phyloP scores from a whole-genome alignment of 2,888 invertebrate species.

The Cephus spinipes region DNA sequence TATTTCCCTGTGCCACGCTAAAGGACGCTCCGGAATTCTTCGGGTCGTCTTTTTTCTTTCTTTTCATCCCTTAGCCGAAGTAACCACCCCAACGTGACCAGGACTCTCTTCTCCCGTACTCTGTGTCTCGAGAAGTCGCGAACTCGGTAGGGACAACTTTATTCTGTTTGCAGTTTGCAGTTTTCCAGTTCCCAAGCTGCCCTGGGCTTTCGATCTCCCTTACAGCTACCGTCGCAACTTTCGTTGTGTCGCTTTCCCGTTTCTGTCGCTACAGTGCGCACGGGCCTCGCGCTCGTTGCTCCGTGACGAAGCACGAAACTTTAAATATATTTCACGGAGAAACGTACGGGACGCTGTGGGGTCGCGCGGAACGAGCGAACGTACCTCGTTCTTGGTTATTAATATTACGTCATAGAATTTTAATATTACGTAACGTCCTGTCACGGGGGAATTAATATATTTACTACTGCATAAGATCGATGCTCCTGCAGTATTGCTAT shows the following conservation, averaged over 20 bases:
- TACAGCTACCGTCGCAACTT: no score
- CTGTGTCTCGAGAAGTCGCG: no score
- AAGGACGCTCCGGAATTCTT: background rate
- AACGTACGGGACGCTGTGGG: no score
- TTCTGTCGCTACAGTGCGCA: background rate
- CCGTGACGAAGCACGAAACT: background rate
- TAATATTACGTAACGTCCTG: background rate
- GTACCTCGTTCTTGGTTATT: background rate
- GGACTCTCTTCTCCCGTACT: no score
- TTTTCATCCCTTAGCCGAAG: background rate
- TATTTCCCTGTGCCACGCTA: background rate
- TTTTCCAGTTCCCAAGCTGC: no score
- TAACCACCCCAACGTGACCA: no score
- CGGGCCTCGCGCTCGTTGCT: background rate
- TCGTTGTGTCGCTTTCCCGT: no score
- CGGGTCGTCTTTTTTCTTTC: background rate
- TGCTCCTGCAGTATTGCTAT: no score
- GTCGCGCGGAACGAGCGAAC: background rate
- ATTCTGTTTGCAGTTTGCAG: conserved; percentile 40
- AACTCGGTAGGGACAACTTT: conserved; percentile 30
- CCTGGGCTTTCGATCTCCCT: no score
- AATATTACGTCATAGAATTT: background rate
- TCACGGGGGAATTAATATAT: background rate
- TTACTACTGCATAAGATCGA: background rate
- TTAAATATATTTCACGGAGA: background rate